phyloP scores from a whole-genome alignment of 2,113 vertebrate species.

The Mus pahari region DNA sequence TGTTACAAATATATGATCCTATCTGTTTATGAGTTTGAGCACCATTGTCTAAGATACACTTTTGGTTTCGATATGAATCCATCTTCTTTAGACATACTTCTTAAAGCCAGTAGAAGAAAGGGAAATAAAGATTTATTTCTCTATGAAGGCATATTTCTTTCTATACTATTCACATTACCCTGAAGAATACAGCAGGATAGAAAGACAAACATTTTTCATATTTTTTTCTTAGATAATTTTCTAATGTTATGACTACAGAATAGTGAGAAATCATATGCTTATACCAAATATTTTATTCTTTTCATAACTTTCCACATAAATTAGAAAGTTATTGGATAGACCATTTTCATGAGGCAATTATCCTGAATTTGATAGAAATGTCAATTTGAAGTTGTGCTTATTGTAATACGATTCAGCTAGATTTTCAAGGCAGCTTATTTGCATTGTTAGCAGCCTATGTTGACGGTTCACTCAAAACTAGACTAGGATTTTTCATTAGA shows the following conservation, averaged over 20 bases:
- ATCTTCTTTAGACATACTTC: not conserved
- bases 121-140: not conserved
- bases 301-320: not conserved
- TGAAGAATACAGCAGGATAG: not conserved
- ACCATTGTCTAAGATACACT: not conserved
- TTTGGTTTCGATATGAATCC: not conserved
- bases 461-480: not conserved
- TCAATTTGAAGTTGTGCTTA: not conserved
- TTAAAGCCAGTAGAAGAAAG: not conserved
- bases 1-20: not conserved
- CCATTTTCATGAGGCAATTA: not conserved
- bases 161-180: not conserved
- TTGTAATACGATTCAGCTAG: not conserved
- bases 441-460: not conserved
- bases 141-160: not conserved
- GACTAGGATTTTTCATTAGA: not conserved
- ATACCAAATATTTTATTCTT: not conserved
- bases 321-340: not conserved
- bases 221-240: not conserved
- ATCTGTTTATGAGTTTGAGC: not conserved
- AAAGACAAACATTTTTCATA: not conserved
- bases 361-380: not conserved
- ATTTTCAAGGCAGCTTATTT: not conserved
- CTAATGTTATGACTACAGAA: not conserved
- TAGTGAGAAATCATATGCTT: not conserved